Percentiles rank a stretch among this genome's conserved stretches.
Evolutionary conservation across 1,140 invertebrate species (phyloP).

Genomic region (Dinoponera quadriceps): DNA sequence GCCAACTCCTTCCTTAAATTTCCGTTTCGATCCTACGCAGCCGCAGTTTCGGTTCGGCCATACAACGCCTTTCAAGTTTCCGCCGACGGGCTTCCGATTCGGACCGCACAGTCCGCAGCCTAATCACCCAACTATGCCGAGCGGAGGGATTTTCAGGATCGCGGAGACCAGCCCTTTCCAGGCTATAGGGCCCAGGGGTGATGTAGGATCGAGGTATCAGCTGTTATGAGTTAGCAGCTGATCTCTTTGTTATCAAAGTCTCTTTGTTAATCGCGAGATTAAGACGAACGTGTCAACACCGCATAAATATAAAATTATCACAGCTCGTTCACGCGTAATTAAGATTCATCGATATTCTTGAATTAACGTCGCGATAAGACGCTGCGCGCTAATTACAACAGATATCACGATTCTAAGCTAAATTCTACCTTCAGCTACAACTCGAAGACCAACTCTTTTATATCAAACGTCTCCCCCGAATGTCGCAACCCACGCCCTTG

Average conservation of each 20-base stretch:
- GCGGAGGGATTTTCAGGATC: conserved; percentile 83
- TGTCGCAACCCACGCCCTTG: conserved; percentile 26
- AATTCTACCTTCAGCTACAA: too few species aligned
- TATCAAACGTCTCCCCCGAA: too few species aligned
- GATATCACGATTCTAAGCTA: too few species aligned
- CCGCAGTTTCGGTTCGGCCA: conserved; percentile 83
- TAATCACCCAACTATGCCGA: conserved; percentile 81
- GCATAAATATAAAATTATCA: too few species aligned
- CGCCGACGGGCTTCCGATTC: conserved; percentile 81
- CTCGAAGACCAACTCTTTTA: too few species aligned
- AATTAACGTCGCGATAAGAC: too few species aligned
- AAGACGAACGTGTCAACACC: too few species aligned
- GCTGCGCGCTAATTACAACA: too few species aligned
- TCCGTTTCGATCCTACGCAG: conserved; percentile 83
- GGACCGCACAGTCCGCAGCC: conserved; percentile 84
- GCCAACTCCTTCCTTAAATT: conserved; percentile 81
- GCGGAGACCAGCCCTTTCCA: conserved; percentile 84
- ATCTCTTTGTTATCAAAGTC: not conserved
- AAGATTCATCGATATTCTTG: too few species aligned
- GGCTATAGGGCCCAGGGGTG: conserved; percentile 83
- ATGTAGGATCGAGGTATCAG: conserved; percentile 82
- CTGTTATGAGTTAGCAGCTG: not conserved
- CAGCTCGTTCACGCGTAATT: too few species aligned
- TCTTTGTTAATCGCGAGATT: conserved; percentile 16
- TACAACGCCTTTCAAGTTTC: conserved; percentile 83